Base-by-base conservation (phyloP, 2,797 vertebrate species). In the Linurgus olivaceus region DNA sequence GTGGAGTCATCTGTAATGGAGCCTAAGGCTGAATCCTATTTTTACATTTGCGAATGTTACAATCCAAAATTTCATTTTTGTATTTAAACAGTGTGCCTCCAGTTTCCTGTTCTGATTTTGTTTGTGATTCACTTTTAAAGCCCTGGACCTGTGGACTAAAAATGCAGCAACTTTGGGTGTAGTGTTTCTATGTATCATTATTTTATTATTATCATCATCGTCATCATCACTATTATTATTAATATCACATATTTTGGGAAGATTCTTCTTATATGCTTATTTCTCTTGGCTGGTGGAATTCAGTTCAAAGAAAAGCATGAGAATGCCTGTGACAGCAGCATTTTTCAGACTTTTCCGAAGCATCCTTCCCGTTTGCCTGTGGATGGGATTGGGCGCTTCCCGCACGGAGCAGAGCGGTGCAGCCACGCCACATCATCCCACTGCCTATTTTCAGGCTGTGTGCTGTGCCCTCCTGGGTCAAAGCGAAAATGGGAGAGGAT, bases 371-470 rank as follows among this genome's bases (percentile, higher is more conserved):
- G 17, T 61, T 28, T 3, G 25, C 47, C 62, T 10, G 59, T 0
- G 4, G 67, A 24, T n/a, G 63, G 55, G 84, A n/a, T 71, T 35
- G 85, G 82, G 77, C 40, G 1, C 31, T 73, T 6, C 67, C 63
- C 20, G 51, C 20, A 2, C 1, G 10, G 65, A 71, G 45, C 70
- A 8, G 83, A 45, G 80, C 0, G 1, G 25, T 7, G 12, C 75
- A 77, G 52, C 85, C 85, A 28, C 10, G 0, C 76, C 66, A 65
- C 88, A n/a, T 87, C 93, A 87, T 91, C 93, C 72, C 17, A 7
- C 77, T 90, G 80, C 77, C 89, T 94, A 52, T 93, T 94, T 91
- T 94, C 58, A 73, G 85, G 76, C 95, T 93, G 29, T 23, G 50
- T 44, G 75, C 57, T 55, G 47, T 86, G 87, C 75, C 79, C 89